These are phyloP conservation scores for Cisticola juncidis DNA, from an alignment of 2,113 vertebrate genomes.

Conservation along the genomic window DNA sequence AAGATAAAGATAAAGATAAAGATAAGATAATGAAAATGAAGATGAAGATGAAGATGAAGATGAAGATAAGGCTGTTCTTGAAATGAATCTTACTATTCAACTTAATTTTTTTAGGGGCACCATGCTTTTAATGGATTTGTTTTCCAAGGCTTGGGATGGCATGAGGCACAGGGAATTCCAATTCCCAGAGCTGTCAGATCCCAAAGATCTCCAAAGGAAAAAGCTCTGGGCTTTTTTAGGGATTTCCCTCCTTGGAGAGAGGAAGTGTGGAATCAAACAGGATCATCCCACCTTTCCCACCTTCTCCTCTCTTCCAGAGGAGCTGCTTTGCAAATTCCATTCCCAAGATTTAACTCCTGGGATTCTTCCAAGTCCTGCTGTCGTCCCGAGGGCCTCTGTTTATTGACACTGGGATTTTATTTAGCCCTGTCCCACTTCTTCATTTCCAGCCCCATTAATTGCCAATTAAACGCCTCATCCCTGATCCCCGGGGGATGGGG, in stretches of 20 bases:
- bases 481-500: not conserved
- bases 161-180: too few species aligned
- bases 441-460: not conserved
- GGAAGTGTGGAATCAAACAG: fast-evolving
- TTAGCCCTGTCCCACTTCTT: not conserved
- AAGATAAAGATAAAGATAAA: too few species aligned
- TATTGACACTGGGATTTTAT: not conserved
- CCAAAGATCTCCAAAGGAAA: not conserved
- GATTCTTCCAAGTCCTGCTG: not conserved
- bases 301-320: not conserved
- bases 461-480: not conserved
- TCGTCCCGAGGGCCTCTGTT: not conserved
- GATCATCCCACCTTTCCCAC: not conserved
- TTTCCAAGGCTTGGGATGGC: too few species aligned
- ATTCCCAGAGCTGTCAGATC: not conserved
- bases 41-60: too few species aligned
- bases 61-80: too few species aligned
- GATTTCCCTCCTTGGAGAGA: not conserved
- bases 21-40: too few species aligned
- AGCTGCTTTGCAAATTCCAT: not conserved
- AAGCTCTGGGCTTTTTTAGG: fast-evolving
- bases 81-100: too few species aligned
- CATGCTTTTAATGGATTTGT: too few species aligned
- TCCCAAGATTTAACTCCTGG: not conserved
- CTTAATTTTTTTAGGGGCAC: too few species aligned